Base-by-base conservation (phyloP, 2,888 invertebrate species). In the Tenthredo notha region DNA sequence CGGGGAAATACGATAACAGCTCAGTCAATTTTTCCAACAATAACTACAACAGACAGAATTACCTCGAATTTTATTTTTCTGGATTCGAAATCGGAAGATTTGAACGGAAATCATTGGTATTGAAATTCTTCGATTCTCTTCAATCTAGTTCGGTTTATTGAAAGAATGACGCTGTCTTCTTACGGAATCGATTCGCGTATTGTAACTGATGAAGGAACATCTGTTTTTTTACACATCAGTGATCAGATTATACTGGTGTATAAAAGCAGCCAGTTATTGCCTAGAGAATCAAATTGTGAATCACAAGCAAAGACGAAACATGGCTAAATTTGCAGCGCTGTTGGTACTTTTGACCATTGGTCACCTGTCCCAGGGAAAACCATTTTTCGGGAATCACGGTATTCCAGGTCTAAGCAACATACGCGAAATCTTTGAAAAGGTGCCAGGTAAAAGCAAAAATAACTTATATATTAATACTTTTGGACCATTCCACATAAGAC, bases 211-310 rank as follows among this genome's bases (percentile, higher is more conserved):
- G 25, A 21, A 25, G 61, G 25, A 25, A 61, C 61, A 61, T 10
- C 61, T 61, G 61, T 10, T 61, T 61, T 61, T 61, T 61, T 61
- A 25, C 50, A 61, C 61, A 61, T 61, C 9, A 25, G 61, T 61
- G 25, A n/a, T 61, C 10, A n/a, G 2, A 61, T 1, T n/a, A n/a
- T n/a, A n/a, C n/a, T 25, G 61, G 61, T 21, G 61, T 61, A 61
- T 61, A 61, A 61, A 61, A 25, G 61, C 61, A 61, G 61, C 61
- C 25, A 25, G 25, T 61, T 25, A 61, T 61, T 25, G 12, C n/a
- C 61, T 25, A 61, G 61, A 61, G 21, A 61, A 7, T 7, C 25
- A 61, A 61, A 12, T 61, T 61, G 61, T 61, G 10, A 61, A 61
- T 21, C 61, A 25, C 10, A 61, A 21, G 25, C 25, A 61, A 61